These are phyloP conservation scores for Philereme vetulata DNA, from an alignment of 2,888 invertebrate genomes.

Conservation along the genomic window DNA sequence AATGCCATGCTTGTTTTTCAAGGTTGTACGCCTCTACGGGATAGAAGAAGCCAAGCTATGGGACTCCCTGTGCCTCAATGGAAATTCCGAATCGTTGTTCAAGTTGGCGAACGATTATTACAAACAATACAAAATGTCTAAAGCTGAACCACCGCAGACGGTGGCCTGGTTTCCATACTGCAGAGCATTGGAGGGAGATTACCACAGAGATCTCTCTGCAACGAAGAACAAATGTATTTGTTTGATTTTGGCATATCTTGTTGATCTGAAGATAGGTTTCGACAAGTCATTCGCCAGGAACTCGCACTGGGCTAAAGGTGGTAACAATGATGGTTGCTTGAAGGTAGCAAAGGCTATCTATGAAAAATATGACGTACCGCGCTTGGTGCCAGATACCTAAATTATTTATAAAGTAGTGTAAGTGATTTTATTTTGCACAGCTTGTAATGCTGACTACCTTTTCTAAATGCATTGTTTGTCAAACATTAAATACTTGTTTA, in stretches of 20 bases:
- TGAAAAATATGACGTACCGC: neutral
- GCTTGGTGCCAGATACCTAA: neutral
- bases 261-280: constrained; percentile 32
- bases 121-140: constrained; percentile 16
- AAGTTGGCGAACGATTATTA: constrained; percentile 21
- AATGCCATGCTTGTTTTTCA: constrained; percentile 28
- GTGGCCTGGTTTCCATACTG: constrained; percentile 31
- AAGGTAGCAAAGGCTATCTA: constrained; percentile 7
- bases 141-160: constrained; percentile 11
- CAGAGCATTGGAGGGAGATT: constrained; percentile 13
- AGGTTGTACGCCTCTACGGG: constrained; percentile 24
- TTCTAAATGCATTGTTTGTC: too few relatives aligned
- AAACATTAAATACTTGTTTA: too few relatives aligned
- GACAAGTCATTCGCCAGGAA: constrained; percentile 23
- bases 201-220: constrained; percentile 21
- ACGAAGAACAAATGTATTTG: constrained; percentile 15
- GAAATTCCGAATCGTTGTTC: constrained; percentile 2
- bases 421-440: too few relatives aligned
- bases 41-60: constrained; percentile 25
- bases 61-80: constrained; percentile 10
- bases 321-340: neutral
- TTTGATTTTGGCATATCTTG: constrained; percentile 24
- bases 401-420: too few relatives aligned
- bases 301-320: constrained; percentile 23
- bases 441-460: too few relatives aligned